These are phyloP conservation scores for Cyclargus thomasi DNA, from an alignment of 1,140 invertebrate genomes.

Conservation along the genomic window DNA sequence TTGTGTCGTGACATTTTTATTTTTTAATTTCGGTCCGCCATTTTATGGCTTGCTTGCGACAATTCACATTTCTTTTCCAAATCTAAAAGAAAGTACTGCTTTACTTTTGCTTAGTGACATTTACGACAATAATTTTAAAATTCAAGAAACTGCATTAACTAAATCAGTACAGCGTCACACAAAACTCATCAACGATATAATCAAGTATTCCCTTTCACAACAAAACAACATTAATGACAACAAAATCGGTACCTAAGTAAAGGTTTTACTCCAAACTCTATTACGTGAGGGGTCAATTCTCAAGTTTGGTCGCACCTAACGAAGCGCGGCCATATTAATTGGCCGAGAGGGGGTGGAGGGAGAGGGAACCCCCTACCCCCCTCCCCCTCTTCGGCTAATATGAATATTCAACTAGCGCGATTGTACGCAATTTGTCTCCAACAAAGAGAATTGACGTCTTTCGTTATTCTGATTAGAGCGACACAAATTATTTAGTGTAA, in stretches of 20 bases:
- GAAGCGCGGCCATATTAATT: slow-evolving; percentile 56
- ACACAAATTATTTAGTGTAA: slow-evolving; percentile 37
- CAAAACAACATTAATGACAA: neutral
- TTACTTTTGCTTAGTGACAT: too few relatives aligned
- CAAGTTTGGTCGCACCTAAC: slow-evolving; percentile 46
- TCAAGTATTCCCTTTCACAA: neutral
- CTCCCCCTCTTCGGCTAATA: slow-evolving; percentile 51
- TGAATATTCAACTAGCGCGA: slow-evolving; percentile 61
- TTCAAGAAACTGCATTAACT: neutral
- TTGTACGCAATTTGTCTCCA: slow-evolving; percentile 42
- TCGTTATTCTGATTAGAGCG: slow-evolving; percentile 54
- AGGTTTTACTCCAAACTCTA: slow-evolving; percentile 33
- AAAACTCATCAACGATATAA: neutral
- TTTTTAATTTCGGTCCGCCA: too few relatives aligned
- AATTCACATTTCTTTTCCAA: too few relatives aligned
- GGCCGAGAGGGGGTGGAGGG: slow-evolving; percentile 33
- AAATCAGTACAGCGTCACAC: neutral
- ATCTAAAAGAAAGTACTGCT: too few relatives aligned
- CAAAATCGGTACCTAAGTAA: slow-evolving; percentile 16
- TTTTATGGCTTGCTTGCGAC: too few relatives aligned
- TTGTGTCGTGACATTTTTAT: too few relatives aligned
- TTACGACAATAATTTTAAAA: too few relatives aligned
- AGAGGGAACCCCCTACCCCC: slow-evolving; percentile 28
- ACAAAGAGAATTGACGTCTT: slow-evolving; percentile 62
- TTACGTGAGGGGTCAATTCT: slow-evolving; percentile 43